Evolutionary conservation across 2,113 vertebrate species (phyloP), one percentile per base, ranked within the genome.

Genomic region (Peromyscus polionotus): DNA sequence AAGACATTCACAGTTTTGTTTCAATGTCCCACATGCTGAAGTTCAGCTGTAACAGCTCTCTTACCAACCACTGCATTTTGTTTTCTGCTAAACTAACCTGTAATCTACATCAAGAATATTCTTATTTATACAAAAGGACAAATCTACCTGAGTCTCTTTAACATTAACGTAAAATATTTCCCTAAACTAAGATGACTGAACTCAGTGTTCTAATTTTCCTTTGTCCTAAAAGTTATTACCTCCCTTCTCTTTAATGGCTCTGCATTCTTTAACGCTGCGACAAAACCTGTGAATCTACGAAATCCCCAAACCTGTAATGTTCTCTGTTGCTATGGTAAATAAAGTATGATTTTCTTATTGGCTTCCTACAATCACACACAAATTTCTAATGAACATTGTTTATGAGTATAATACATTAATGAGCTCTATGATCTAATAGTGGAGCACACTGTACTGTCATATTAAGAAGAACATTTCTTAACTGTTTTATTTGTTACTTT

Each of bases 321-420:
- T 96, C 90, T 88, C 88, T 75, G 26, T 36, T 68, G 70, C 65
- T 76, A 51, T 59, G 0, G 54, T 77, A 92, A 63, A 76, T 92
- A 95, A 95, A 80, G 70, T 89, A 28, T n/a, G 16, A 95, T 98
- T 97, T 97, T 89, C 39, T 98, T 97, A 93, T 97, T 98, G 98
- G 19, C 77, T 77, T 97, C 84, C 94, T 96, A 28, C 94, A 61
- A 95, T 94, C 94, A 97, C 92, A 98, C 89, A 96, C 72, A 84
- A 93, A 95, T 97, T 97, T 97, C 2, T 97, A 16, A 68, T 94
- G 42, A 97, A 94, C 68, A 9, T 97, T 98, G 17, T 88, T 88
- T 95, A 0, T 93, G 28, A 97, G 2, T 95, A 42, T 93, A 98
- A 95, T 96, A 91, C 97, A 97, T 98, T 98, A 39, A 91, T 97